These are phyloP conservation scores for Erebia aethiops DNA, from an alignment of 2,888 invertebrate genomes.

Conservation along the genomic window DNA sequence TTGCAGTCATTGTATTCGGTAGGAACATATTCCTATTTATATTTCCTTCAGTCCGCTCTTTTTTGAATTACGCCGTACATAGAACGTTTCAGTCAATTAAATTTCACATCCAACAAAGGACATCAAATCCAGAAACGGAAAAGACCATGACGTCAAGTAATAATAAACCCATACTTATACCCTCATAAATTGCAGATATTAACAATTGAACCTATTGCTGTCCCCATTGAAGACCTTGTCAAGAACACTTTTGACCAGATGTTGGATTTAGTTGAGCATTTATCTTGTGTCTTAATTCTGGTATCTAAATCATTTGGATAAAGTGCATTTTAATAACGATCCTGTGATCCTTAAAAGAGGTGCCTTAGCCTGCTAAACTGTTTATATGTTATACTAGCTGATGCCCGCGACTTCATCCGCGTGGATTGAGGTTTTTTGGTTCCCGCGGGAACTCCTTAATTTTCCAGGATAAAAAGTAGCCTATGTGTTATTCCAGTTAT, in stretches of 20 bases:
- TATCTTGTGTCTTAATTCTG: background rate
- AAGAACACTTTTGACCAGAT: conserved; percentile 51
- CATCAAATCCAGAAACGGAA: conserved; percentile 48
- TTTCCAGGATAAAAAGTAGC: too few relatives aligned
- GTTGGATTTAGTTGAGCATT: conserved; percentile 34
- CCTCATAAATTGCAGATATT: conserved; percentile 60
- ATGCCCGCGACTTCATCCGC: too few relatives aligned
- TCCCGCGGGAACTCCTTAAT: too few relatives aligned
- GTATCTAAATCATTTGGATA: background rate
- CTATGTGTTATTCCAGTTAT: too few relatives aligned
- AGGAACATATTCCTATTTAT: too few relatives aligned
- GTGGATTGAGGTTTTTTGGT: too few relatives aligned
- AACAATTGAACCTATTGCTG: conserved; percentile 54
- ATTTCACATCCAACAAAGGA: conserved; percentile 39
- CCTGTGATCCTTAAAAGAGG: too few relatives aligned
- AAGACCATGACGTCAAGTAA: conserved; percentile 51
- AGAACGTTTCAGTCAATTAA: conserved; percentile 32
- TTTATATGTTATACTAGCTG: too few relatives aligned
- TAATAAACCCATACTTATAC: conserved; percentile 58
- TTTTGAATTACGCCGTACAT: background rate
- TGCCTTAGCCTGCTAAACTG: too few relatives aligned
- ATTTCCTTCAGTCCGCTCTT: too few relatives aligned
- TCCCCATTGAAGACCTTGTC: conserved; percentile 52
- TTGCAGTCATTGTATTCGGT: too few relatives aligned
- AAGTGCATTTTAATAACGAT: too few relatives aligned